Conservation (phyloP, 2,888 invertebrate species). For the Priocnemis perturbator region DNA sequence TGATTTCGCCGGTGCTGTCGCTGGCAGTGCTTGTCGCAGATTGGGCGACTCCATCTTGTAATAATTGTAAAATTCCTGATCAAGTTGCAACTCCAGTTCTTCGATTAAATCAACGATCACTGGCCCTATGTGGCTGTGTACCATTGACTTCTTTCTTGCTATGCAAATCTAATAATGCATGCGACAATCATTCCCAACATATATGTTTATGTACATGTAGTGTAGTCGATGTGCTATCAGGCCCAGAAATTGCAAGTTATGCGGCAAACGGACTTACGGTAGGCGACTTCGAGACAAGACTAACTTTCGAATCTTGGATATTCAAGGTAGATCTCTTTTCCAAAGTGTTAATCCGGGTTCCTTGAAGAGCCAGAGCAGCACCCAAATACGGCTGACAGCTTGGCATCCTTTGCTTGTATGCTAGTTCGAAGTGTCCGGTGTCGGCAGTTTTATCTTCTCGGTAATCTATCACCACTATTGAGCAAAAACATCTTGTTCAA, state of each 20-base stretch:
- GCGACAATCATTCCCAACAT: background rate
- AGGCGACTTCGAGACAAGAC: slow-evolving; percentile 61
- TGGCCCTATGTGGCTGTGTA: slow-evolving; percentile 79
- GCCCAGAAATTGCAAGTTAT: background rate
- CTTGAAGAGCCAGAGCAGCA: slow-evolving; percentile 82
- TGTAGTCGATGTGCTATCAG: background rate
- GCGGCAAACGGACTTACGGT: slow-evolving; percentile 44
- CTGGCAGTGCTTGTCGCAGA: slow-evolving; percentile 45
- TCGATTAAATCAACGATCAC: slow-evolving; percentile 83
- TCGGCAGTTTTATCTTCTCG: slow-evolving; percentile 84
- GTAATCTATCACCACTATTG: slow-evolving; percentile 86
- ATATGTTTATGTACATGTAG: background rate
- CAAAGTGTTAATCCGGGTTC: slow-evolving; percentile 78
- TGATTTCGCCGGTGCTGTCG: slow-evolving; percentile 50
- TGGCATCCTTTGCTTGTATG: slow-evolving; percentile 86
- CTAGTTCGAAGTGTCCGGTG: slow-evolving; percentile 88
- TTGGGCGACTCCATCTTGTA: slow-evolving; percentile 63
- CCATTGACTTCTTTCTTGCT: slow-evolving; percentile 63
- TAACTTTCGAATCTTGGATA: slow-evolving; percentile 74
- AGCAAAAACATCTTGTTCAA: slow-evolving; percentile 42
- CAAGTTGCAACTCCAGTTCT: slow-evolving; percentile 79
- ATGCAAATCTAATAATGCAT: slow-evolving; percentile 54
- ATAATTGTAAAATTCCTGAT: slow-evolving; percentile 67
- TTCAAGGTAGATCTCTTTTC: slow-evolving; percentile 71
- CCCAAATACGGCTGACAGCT: slow-evolving; percentile 89